phyloP scores from a whole-genome alignment of 1,140 invertebrate genomes.

The Brachionus sp. region DNA sequence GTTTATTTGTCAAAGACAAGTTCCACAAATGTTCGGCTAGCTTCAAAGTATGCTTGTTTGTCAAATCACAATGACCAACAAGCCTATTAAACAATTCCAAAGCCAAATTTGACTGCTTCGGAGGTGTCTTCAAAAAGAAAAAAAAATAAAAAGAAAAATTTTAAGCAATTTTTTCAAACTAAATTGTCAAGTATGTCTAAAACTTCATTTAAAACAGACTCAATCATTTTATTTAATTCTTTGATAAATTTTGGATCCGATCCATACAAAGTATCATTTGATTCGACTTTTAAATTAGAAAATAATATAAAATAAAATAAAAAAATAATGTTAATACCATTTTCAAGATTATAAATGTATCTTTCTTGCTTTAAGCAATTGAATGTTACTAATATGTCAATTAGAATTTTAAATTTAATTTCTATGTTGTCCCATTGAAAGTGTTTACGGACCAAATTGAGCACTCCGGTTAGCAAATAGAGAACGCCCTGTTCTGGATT shows the following conservation, averaged over 20 bases:
- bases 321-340: constrained; percentile 64
- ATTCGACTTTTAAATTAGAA: constrained; percentile 70
- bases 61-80: constrained; percentile 69
- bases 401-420: constrained; percentile 63
- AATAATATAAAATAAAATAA: background rate
- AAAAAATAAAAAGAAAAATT: background rate
- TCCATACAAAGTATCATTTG: constrained; percentile 88
- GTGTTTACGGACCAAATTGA: constrained; percentile 71
- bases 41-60: constrained; percentile 62
- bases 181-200: background rate
- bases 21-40: constrained; percentile 75
- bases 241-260: constrained; percentile 77
- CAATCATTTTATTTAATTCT: constrained; percentile 66
- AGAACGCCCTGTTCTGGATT: constrained; percentile 75
- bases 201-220: background rate
- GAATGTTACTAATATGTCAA: constrained; percentile 71
- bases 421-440: constrained; percentile 66
- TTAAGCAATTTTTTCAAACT: background rate
- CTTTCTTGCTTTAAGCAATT: constrained; percentile 70
- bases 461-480: constrained; percentile 70
- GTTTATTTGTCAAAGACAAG: constrained; percentile 66
- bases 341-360: constrained; percentile 76
- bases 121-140: constrained; percentile 51
- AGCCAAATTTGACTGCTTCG: constrained; percentile 64
- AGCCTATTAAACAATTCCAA: constrained; percentile 72